A percentile compares a stretch with the other conserved stretches of the same genome.
phyloP scores from a whole-genome alignment of 2,113 vertebrate species.

The Glaucomys volans region DNA sequence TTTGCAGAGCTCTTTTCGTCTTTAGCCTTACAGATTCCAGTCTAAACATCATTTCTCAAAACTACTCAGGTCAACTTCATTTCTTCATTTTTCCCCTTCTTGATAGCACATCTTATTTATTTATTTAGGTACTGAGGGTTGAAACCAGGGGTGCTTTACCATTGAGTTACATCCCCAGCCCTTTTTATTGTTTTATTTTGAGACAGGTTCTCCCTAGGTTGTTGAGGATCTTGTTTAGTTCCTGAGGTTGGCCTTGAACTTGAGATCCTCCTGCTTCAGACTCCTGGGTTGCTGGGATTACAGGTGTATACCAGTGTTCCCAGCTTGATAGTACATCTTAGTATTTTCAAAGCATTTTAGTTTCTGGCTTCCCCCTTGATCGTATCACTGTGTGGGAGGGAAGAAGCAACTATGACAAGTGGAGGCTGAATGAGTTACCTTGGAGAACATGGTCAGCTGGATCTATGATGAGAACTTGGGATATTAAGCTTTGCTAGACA shows the following conservation, averaged over 20 bases:
- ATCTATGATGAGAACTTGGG: background rate
- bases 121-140: too few relatives aligned
- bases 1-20: background rate
- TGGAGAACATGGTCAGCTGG: background rate
- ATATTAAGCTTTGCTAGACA: background rate
- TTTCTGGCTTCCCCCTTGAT: background rate
- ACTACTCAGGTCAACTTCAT: background rate
- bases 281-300: too few relatives aligned
- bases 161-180: too few relatives aligned
- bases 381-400: background rate
- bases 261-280: too few relatives aligned
- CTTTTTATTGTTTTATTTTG: too few relatives aligned
- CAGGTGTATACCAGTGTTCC: too few relatives aligned
- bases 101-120: background rate
- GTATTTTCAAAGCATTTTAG: background rate
- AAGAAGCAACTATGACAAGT: background rate
- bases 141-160: too few relatives aligned
- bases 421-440: background rate
- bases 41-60: background rate
- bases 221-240: too few relatives aligned
- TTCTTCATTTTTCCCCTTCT: background rate
- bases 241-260: too few relatives aligned
- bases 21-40: background rate
- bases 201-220: too few relatives aligned
- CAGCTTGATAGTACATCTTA: background rate